These are phyloP conservation scores for Tenthredo amoena DNA, from an alignment of 2,888 invertebrate species.

Conservation along the genomic window DNA sequence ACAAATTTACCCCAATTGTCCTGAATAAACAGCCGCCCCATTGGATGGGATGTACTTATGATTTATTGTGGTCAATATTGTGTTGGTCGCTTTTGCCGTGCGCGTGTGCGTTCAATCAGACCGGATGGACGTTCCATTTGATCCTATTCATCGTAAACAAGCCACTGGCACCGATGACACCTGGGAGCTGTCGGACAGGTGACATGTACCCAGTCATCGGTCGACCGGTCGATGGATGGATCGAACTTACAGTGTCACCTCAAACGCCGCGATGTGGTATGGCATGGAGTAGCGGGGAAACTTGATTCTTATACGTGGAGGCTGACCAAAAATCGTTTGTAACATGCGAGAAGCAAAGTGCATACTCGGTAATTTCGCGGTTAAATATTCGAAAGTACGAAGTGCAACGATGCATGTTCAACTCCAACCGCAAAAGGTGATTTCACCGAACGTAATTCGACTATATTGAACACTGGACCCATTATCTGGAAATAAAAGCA, in stretches of 20 bases:
- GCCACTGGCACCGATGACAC: constrained; percentile 44
- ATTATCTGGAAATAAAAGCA: background rate
- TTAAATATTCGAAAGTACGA: constrained; percentile 28
- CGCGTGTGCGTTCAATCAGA: constrained; percentile 44
- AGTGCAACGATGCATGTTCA: background rate
- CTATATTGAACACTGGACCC: background rate
- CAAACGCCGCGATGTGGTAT: background rate
- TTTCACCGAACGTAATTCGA: constrained; percentile 10
- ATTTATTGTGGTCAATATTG: constrained; percentile 48
- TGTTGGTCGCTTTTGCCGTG: constrained; percentile 12
- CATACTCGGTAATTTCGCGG: constrained; percentile 7
- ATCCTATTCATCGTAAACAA: constrained; percentile 43
- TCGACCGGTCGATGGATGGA: constrained; percentile 26
- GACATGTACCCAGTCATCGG: constrained; percentile 9
- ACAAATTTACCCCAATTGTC: constrained; percentile 44
- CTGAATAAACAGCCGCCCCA: constrained; percentile 35
- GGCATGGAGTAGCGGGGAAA: constrained; percentile 5
- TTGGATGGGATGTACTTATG: constrained; percentile 36
- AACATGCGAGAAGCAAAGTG: background rate
- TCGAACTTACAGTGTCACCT: constrained; percentile 53
- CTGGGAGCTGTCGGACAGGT: constrained; percentile 42
- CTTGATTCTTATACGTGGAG: background rate
- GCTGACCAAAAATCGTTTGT: background rate
- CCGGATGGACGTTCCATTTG: constrained; percentile 35
- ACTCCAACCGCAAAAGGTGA: background rate